A percentile compares a stretch with the other conserved stretches of the same genome.
phyloP scores from a whole-genome alignment of 2,113 vertebrate genomes.

The Loxodonta africana region DNA sequence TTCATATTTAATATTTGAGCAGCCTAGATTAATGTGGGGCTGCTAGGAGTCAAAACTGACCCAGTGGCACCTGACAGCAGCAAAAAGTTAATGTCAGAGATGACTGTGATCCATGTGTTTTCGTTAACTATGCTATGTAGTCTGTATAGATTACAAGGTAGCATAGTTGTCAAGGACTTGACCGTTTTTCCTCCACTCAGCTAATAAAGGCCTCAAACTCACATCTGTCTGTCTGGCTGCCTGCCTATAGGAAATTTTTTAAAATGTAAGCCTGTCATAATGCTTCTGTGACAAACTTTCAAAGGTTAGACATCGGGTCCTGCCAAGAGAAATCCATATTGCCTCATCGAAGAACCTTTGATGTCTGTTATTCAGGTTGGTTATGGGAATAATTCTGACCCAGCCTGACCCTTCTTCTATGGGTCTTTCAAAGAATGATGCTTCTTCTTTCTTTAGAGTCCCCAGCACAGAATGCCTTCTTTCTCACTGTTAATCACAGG shows the following conservation, averaged over 20 bases:
- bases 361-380: background rate
- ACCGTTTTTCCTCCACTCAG: background rate
- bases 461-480: background rate
- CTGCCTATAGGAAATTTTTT: background rate
- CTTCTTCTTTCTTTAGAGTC: slow-evolving; percentile 58
- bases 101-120: slow-evolving; percentile 20
- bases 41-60: too few relatives aligned
- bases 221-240: slow-evolving; percentile 18
- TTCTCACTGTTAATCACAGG: slow-evolving; percentile 44
- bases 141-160: background rate
- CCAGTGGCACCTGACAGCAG: background rate
- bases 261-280: background rate
- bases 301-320: background rate
- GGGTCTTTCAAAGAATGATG: slow-evolving; percentile 35
- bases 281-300: background rate
- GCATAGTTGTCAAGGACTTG: background rate
- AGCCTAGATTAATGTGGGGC: background rate
- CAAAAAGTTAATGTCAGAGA: slow-evolving; percentile 14
- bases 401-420: background rate
- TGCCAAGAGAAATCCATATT: background rate
- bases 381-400: slow-evolving; percentile 34
- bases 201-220: slow-evolving; percentile 56
- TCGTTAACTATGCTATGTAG: slow-evolving; percentile 26
- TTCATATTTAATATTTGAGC: slow-evolving; percentile 59
- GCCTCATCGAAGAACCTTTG: background rate